phyloP scores from a whole-genome alignment of 2,113 vertebrate genomes.

The Ciconia boyciana region DNA sequence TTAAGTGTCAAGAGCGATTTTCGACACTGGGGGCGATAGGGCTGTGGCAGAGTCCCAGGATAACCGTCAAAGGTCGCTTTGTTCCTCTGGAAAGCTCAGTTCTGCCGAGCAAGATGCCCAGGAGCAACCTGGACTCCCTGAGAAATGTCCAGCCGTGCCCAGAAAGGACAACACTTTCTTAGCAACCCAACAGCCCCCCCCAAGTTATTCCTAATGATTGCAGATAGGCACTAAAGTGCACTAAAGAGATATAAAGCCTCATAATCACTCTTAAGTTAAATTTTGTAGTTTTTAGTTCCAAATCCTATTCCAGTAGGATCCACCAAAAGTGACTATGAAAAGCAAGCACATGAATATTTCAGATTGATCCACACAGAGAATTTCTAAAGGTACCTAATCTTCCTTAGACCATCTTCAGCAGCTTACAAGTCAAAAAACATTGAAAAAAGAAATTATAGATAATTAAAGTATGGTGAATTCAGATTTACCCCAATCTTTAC shows the following conservation, averaged over 20 bases:
- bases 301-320: not conserved
- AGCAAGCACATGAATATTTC: not conserved
- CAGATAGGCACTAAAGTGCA: not conserved
- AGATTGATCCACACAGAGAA: not conserved
- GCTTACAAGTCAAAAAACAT: not conserved
- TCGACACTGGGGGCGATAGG: fast-evolving
- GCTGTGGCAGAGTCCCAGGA: not conserved
- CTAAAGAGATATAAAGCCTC: not conserved
- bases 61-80: not conserved
- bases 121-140: not conserved
- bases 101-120: not conserved
- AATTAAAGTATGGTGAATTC: not conserved
- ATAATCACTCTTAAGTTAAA: not conserved
- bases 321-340: not conserved
- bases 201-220: not conserved
- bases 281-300: not conserved
- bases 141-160: not conserved
- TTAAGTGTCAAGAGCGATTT: not conserved
- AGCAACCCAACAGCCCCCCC: not conserved
- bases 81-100: not conserved
- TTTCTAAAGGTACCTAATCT: not conserved
- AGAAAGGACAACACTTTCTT: not conserved
- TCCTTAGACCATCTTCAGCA: not conserved
- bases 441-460: not conserved
- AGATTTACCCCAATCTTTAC: not conserved